Evolutionary conservation across 2,797 vertebrate species (phyloP).

Genomic region (Peromyscus attwateri): DNA sequence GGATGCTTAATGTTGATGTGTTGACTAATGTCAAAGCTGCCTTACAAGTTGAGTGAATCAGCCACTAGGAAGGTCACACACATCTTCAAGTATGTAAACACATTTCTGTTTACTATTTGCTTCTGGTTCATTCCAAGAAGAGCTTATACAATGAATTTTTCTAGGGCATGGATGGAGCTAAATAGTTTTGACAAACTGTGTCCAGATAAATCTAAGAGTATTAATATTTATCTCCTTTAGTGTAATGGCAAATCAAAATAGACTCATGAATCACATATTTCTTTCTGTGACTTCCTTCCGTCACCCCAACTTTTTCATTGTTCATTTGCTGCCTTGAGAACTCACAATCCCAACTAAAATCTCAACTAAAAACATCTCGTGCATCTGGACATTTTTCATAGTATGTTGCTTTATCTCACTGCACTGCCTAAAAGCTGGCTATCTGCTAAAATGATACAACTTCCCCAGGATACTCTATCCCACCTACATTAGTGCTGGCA

Average conservation of each 20-base stretch:
- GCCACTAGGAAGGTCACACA: neutral
- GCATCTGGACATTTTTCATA: neutral
- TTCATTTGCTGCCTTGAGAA: neutral
- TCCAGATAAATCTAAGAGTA: neutral
- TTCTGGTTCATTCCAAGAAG: neutral
- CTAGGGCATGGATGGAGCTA: neutral
- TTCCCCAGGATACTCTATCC: neutral
- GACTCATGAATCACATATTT: neutral
- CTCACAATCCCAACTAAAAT: neutral
- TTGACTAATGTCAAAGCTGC: neutral
- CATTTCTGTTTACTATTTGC: neutral
- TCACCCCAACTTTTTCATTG: neutral
- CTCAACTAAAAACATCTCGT: neutral
- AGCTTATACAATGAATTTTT: neutral
- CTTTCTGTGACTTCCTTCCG: neutral
- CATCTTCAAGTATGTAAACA: neutral
- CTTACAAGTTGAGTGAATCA: neutral
- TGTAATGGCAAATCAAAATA: neutral
- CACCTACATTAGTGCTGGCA: conserved; percentile 1
- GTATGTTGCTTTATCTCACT: neutral
- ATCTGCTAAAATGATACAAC: conserved; percentile 1
- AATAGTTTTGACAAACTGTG: neutral
- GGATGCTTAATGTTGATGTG: neutral
- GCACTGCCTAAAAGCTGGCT: neutral
- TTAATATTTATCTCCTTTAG: neutral